Conservation (phyloP, 2,888 invertebrate genomes). For the Archips xylosteana region DNA sequence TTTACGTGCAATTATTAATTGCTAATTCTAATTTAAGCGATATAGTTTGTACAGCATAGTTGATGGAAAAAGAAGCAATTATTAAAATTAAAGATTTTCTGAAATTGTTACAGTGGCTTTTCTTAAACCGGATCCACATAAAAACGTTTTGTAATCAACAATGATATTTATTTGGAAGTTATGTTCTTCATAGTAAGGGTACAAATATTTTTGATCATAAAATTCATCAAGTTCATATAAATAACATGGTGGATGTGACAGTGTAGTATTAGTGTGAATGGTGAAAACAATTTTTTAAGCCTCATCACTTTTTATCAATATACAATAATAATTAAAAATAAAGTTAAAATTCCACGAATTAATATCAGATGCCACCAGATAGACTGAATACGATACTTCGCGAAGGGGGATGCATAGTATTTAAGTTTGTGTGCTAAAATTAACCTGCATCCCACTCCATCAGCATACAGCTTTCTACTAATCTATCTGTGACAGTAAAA, state of each 20-base stretch:
- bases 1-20: slow-evolving; percentile 86
- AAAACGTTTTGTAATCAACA: slow-evolving; percentile 70
- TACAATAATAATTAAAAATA: slow-evolving; percentile 10
- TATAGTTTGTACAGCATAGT: slow-evolving; percentile 85
- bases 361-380: neutral
- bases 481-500: neutral
- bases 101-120: slow-evolving; percentile 71
- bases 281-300: slow-evolving; percentile 30
- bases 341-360: neutral
- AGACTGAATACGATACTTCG: neutral
- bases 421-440: neutral
- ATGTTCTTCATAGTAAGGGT: slow-evolving; percentile 54
- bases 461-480: neutral
- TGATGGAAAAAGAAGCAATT: slow-evolving; percentile 83
- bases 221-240: slow-evolving; percentile 30
- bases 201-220: slow-evolving; percentile 38
- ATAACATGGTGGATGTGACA: slow-evolving; percentile 31
- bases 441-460: neutral
- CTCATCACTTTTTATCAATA: slow-evolving; percentile 23
- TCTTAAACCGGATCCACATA: slow-evolving; percentile 29
- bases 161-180: slow-evolving; percentile 82
- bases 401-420: neutral
- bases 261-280: slow-evolving; percentile 19
- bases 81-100: slow-evolving; percentile 84
- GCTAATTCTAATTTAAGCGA: slow-evolving; percentile 85